These are phyloP conservation scores for Thaumatotibia leucotreta DNA, from an alignment of 1,140 invertebrate species.

Conservation along the genomic window DNA sequence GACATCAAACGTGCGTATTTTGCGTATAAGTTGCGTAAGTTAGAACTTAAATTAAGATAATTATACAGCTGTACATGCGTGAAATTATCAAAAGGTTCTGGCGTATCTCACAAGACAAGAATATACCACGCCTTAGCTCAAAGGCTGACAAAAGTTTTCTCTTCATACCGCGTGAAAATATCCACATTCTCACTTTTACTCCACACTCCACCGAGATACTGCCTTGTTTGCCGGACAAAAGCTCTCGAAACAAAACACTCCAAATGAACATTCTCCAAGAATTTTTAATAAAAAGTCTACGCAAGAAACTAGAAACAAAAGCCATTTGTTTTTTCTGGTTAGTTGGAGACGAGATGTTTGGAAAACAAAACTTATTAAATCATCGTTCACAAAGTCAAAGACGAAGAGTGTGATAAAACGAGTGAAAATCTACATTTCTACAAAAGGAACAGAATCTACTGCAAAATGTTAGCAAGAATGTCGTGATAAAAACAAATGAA, in stretches of 20 bases:
- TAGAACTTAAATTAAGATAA: too few species aligned
- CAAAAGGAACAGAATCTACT: too few species aligned
- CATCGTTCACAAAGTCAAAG: too few species aligned
- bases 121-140: not conserved
- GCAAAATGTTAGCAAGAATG: not conserved
- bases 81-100: too few species aligned
- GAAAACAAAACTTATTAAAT: not conserved
- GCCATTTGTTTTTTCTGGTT: not conserved
- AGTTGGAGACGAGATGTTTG: not conserved
- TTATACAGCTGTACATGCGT: too few species aligned
- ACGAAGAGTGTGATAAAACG: too few species aligned
- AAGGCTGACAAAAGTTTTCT: not conserved
- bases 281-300: not conserved
- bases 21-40: too few species aligned
- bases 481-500: not conserved
- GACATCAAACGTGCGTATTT: too few species aligned
- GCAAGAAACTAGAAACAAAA: not conserved
- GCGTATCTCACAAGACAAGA: not conserved
- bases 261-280: not conserved
- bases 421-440: too few species aligned
- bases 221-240: conserved; percentile 1
- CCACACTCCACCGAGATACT: not conserved
- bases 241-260: conserved; percentile 7
- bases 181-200: not conserved
- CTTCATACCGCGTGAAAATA: not conserved